Evolutionary conservation across 37 sponge, comb jelly and placozoan species (phyloP).

Genomic region (Crambe crambe): DNA sequence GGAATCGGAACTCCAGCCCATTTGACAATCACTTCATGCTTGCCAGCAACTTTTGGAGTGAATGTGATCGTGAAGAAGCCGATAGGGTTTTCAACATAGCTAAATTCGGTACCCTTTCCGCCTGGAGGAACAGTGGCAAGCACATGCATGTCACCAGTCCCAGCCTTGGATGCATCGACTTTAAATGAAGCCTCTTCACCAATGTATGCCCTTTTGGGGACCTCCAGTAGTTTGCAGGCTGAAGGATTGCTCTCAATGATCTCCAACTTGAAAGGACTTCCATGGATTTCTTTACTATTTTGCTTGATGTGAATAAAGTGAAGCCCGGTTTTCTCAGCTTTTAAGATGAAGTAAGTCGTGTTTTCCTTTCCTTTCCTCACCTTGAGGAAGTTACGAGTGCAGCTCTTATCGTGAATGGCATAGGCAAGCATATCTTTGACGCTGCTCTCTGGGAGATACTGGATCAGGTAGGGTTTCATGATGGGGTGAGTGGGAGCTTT

Average conservation of each 20-base stretch:
- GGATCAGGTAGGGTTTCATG: conserved; percentile 21
- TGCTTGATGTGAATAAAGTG: conserved; percentile 45
- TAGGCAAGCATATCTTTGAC: conserved; percentile 33
- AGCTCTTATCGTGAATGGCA: conserved; percentile 47
- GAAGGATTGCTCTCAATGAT: conserved; percentile 27
- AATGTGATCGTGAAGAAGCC: conserved; percentile 36
- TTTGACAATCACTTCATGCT: conserved; percentile 34
- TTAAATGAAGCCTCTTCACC: conserved; percentile 28
- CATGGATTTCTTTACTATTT: conserved; percentile 46
- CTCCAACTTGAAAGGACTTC: conserved; percentile 73
- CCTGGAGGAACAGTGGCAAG: conserved; percentile 26
- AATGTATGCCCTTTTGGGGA: conserved; percentile 19
- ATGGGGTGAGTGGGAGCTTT: conserved; percentile 8
- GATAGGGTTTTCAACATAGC: conserved; percentile 16
- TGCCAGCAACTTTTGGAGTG: conserved; percentile 53
- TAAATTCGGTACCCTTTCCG: conserved; percentile 6
- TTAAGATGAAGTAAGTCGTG: conserved; percentile 8
- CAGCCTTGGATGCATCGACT: conserved; percentile 54
- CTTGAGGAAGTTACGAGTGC: conserved; percentile 16
- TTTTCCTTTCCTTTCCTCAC: conserved; percentile 28
- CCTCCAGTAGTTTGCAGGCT: conserved; percentile 24
- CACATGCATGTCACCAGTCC: conserved; percentile 40
- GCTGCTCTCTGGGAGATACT: conserved; percentile 16
- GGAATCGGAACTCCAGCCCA: conserved; percentile 46
- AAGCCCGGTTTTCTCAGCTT: conserved; percentile 15